Conservation (phyloP, 1,140 invertebrate species). For the Campoletis sonorensis region DNA sequence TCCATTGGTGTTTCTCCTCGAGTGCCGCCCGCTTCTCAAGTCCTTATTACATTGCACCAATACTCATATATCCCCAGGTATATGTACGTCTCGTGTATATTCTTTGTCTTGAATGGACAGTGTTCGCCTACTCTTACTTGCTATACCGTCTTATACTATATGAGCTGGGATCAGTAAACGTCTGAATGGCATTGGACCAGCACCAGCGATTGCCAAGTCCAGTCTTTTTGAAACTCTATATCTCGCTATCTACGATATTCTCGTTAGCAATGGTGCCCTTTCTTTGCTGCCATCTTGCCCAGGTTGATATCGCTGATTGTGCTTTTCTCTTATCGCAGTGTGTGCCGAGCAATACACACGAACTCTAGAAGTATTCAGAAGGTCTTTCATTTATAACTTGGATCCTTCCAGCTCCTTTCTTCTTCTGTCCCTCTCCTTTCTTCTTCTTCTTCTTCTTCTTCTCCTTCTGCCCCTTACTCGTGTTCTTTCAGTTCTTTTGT, state of each 20-base stretch:
- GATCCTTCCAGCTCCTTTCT: conserved; percentile 38
- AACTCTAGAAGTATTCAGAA: conserved; percentile 25
- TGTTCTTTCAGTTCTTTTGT: conserved; percentile 18
- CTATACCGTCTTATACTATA: not conserved
- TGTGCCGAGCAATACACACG: conserved; percentile 7
- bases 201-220: not conserved
- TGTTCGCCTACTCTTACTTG: conserved; percentile 11
- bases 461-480: not conserved
- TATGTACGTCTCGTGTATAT: not conserved
- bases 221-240: conserved; percentile 25
- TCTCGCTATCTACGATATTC: conserved; percentile 2
- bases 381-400: not conserved
- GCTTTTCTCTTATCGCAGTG: conserved; percentile 13
- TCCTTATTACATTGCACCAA: conserved; percentile 18
- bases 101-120: not conserved
- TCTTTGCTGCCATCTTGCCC: not conserved
- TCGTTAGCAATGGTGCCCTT: conserved; percentile 22
- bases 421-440: not conserved
- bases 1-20: conserved; percentile 6
- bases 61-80: not conserved
- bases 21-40: not conserved
- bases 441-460: conserved; percentile 1
- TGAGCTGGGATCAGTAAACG: not conserved
- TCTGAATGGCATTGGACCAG: not conserved
- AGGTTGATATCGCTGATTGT: conserved; percentile 24